Percentiles rank a stretch among this genome's conserved stretches.
Evolutionary conservation across 1,140 invertebrate species (phyloP).

Genomic region (Drosophila tsacasi): DNA sequence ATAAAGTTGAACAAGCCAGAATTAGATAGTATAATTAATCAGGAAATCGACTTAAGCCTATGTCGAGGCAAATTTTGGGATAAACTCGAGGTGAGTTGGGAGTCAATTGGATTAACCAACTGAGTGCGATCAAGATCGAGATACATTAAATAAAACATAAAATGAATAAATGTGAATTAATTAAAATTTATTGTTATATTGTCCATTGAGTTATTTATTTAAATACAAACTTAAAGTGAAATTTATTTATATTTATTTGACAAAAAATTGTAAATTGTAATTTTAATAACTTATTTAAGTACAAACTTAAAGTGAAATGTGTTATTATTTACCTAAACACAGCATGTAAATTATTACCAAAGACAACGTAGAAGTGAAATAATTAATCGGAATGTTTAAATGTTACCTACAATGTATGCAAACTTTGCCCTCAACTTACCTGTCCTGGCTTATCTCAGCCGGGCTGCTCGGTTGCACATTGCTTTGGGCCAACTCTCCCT

Average conservation of each 20-base stretch:
- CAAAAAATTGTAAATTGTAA: no score
- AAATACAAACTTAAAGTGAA: not conserved
- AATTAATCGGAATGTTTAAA: slow-evolving; percentile 5
- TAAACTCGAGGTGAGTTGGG: slow-evolving; percentile 31
- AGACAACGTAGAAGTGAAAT: not conserved
- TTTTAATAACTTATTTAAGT: not conserved
- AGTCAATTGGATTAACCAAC: not conserved
- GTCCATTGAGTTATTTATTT: not conserved
- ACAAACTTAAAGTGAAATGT: not conserved
- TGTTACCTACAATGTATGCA: not conserved
- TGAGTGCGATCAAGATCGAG: not conserved
- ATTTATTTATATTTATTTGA: not conserved
- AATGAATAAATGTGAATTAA: not conserved
- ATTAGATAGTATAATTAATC: slow-evolving; percentile 32
- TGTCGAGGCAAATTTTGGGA: slow-evolving; percentile 15
- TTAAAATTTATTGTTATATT: not conserved
- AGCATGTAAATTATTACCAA: not conserved
- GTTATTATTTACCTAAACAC: not conserved
- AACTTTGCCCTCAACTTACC: slow-evolving; percentile 1
- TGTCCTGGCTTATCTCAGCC: slow-evolving; percentile 1
- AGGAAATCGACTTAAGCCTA: slow-evolving; percentile 28
- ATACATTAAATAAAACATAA: no score
- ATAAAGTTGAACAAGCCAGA: slow-evolving; percentile 38
- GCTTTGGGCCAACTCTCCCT: slow-evolving; percentile 12
- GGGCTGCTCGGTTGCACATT: slow-evolving; percentile 8